Evolutionary conservation across 1,140 invertebrate genomes (phyloP).

Genomic region (Euura lappo): DNA sequence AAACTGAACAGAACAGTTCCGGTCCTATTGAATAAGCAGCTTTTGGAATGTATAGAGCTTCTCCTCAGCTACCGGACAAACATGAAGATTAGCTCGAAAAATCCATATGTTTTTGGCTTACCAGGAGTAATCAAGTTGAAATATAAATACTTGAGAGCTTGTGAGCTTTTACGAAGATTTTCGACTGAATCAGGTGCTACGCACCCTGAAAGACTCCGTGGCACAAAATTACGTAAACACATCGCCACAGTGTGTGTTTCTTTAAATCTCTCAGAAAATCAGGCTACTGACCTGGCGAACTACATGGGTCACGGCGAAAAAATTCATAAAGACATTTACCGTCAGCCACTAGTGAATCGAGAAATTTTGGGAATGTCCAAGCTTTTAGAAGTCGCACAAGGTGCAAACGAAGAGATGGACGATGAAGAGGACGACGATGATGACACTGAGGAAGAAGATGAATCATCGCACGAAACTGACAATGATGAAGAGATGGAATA

Average conservation of each 20-base stretch:
- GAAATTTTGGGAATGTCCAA: not conserved
- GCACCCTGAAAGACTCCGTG: constrained; percentile 11
- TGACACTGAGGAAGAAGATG: not conserved
- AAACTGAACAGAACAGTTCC: constrained; percentile 24
- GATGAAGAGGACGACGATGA: not conserved
- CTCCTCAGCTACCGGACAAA: constrained; percentile 11
- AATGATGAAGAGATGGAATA: too few species aligned
- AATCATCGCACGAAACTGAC: not conserved
- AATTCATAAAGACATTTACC: constrained; percentile 25
- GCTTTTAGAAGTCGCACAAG: not conserved
- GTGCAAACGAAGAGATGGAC: not conserved
- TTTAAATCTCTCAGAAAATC: constrained; percentile 18
- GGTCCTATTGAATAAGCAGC: constrained; percentile 14
- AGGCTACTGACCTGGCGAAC: constrained; percentile 19
- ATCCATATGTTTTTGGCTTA: constrained; percentile 24
- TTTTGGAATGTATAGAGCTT: not conserved
- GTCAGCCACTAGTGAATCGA: constrained; percentile 12
- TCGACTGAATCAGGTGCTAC: constrained; percentile 17
- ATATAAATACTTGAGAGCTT: constrained; percentile 11
- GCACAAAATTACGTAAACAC: constrained; percentile 29
- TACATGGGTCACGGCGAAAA: constrained; percentile 31
- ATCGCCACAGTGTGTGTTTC: constrained; percentile 25
- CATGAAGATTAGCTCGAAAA: not conserved
- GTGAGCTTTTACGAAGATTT: constrained; percentile 13
- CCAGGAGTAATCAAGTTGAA: not conserved